Evolutionary conservation across 2,113 vertebrate species (phyloP).

Genomic region (Tautogolabrus adspersus): DNA sequence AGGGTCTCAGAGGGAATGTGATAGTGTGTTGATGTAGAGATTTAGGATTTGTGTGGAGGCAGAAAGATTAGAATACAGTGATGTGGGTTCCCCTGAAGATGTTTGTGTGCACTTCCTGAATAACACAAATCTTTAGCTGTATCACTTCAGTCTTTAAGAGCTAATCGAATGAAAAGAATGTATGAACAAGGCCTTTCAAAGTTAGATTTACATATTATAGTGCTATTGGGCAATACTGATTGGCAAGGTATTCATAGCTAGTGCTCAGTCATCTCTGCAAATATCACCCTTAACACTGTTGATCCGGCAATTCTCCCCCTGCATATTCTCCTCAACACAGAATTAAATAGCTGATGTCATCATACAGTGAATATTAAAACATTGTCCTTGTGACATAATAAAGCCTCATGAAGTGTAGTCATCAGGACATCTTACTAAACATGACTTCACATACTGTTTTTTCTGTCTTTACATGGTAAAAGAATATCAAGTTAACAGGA

Average conservation of each 20-base stretch:
- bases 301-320: neutral
- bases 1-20: conserved; percentile 39
- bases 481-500: no score
- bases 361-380: no score
- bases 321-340: no score
- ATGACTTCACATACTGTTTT: no score
- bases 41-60: conserved; percentile 18
- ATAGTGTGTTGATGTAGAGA: conserved; percentile 48
- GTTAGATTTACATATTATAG: no score
- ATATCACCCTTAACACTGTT: conserved; percentile 12
- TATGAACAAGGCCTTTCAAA: neutral
- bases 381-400: no score
- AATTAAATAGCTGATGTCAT: no score
- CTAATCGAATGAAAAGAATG: conserved; percentile 1
- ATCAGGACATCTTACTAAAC: no score
- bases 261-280: conserved; percentile 12
- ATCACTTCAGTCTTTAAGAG: neutral
- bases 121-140: neutral
- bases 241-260: conserved; percentile 12
- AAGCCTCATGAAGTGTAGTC: no score
- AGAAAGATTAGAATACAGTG: conserved; percentile 11
- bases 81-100: conserved; percentile 22
- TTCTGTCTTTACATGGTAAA: no score
- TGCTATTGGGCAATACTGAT: neutral
- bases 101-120: neutral